phyloP scores from a whole-genome alignment of 1,140 invertebrate genomes.

The Papilio polytes region DNA sequence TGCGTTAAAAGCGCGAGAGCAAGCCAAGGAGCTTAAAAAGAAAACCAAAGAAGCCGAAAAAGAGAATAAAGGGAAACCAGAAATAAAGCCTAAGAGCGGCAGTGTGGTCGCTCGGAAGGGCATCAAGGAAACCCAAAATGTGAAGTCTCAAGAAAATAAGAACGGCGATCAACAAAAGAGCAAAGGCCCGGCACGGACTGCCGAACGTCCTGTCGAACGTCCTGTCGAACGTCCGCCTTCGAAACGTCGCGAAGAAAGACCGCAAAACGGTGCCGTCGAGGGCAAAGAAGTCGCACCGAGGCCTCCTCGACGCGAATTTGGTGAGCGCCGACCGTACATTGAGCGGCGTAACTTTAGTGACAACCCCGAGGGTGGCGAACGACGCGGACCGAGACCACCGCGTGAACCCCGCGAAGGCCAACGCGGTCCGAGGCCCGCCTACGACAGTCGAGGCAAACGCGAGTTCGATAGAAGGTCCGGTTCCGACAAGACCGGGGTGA shows the following conservation, averaged over 20 bases:
- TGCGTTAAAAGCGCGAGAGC: conserved; percentile 91
- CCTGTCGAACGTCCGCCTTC: conserved; percentile 73
- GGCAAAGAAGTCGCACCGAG: conserved; percentile 72
- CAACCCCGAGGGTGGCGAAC: conserved; percentile 79
- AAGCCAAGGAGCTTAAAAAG: conserved; percentile 92
- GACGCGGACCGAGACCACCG: conserved; percentile 79
- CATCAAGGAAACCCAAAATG: conserved; percentile 88
- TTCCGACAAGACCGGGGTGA: conserved; percentile 97
- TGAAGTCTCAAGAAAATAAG: conserved; percentile 87
- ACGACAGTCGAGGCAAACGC: conserved; percentile 91
- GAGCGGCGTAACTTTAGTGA: conserved; percentile 80
- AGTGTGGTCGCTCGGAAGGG: conserved; percentile 84
- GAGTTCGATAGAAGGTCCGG: conserved; percentile 98
- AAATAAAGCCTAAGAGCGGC: conserved; percentile 84
- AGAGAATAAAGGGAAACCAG: conserved; percentile 91
- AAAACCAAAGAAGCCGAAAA: conserved; percentile 93
- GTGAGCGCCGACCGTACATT: conserved; percentile 85
- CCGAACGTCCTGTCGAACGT: conserved; percentile 71
- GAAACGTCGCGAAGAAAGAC: conserved; percentile 75
- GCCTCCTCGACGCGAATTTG: conserved; percentile 74
- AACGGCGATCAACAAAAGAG: conserved; percentile 86
- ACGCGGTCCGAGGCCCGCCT: conserved; percentile 80
- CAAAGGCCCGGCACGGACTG: conserved; percentile 71
- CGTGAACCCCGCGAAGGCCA: conserved; percentile 79
- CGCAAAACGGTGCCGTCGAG: conserved; percentile 75